Conservation (phyloP, 2,797 vertebrate species). For the Tympanoctomys barrerae region DNA sequence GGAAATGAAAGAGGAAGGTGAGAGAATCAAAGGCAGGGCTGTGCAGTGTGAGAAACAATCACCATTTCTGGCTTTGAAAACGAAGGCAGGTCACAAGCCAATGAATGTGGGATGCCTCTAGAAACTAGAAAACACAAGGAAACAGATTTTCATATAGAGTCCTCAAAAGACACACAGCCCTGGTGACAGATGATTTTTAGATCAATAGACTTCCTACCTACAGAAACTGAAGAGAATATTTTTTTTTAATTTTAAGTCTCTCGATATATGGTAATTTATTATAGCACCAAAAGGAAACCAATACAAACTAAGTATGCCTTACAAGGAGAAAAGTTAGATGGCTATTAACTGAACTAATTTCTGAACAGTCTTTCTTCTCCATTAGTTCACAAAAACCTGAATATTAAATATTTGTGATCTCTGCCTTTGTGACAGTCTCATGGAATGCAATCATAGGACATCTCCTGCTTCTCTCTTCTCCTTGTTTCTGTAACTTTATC, state of each 20-base stretch:
- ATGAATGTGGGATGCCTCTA: neutral
- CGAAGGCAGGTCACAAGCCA: neutral
- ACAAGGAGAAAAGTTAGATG: neutral
- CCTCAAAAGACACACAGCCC: neutral
- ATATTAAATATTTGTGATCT: neutral
- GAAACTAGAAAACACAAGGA: neutral
- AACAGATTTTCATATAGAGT: neutral
- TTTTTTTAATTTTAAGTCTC: neutral
- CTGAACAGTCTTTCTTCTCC: neutral
- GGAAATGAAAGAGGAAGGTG: neutral
- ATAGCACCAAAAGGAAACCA: neutral
- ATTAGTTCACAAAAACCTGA: neutral
- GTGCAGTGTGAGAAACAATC: neutral
- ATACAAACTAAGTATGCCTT: neutral
- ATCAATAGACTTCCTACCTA: neutral
- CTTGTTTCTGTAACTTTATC: neutral
- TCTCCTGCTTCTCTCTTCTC: neutral
- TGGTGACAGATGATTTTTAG: neutral
- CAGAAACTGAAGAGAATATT: constrained; percentile 6
- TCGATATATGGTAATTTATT: neutral
- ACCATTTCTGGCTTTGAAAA: neutral
- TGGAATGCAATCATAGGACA: too few relatives aligned
- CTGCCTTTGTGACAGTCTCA: neutral
- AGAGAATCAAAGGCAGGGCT: neutral
- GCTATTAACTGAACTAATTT: neutral